Evolutionary conservation across 2,888 invertebrate genomes (phyloP), one percentile per base, ranked within the genome.

Genomic region (Catocala fraxini): DNA sequence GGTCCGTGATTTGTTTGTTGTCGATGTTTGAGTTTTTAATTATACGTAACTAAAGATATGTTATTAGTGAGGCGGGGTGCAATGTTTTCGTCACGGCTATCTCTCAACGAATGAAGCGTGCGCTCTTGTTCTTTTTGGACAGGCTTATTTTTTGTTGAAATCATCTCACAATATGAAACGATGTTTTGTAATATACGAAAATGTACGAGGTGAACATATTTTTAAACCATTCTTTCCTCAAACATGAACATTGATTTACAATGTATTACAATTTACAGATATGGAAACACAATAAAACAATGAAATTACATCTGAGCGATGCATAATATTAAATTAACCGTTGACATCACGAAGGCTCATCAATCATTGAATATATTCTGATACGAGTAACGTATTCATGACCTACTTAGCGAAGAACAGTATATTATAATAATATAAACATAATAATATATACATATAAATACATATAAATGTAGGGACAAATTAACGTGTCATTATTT

Each of bases 21-120:
- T 91, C 92, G 89, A 89, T 90, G 87, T 89, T 92, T 91, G 89
- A 92, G 89, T 89, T 92, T 92, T 92, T 93, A 93, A 93, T 93
- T 93, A 90, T 77, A 90, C 90, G 87, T 87, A 89, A 90, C 91
- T 89, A 92, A 92, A 92, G 86, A 85, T 82, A 79, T 85, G 86
- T 87, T 89, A 89, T 92, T 90, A 89, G 85, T 83, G 83, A 84
- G 91, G 88, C 89, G 90, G 88, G 84, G 86, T 87, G 82, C 81
- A 80, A 80, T 77, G 80, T 73, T 85, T 89, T 90, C 85, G 91
- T 89, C 90, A 89, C 87, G 89, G 88, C 71, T 81, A 79, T 89
- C 84, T 79, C 77, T 84, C 81, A 80, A 79, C 79, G 69, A 70
- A 75, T 82, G 80, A 82, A 82, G 82, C 76, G 76, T 52, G 69